Percentiles rank a stretch among this genome's conserved stretches.
Conservation (phyloP, 2,797 vertebrate genomes). For the Pelobates cultripes region DNA sequence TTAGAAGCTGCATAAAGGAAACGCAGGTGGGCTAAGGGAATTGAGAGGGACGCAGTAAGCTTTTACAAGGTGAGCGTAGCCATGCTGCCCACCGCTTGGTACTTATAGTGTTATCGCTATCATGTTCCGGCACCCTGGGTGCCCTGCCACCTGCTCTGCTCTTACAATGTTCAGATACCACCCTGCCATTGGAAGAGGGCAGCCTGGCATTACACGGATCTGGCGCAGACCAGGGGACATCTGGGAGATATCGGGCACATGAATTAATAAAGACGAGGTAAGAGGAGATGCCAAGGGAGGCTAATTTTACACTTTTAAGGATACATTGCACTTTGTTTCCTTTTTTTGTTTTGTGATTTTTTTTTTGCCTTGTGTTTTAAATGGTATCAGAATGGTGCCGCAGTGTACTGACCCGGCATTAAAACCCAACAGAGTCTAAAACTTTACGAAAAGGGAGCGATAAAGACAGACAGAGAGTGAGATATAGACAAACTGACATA, state of each 20-base stretch:
- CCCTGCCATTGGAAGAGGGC: neutral
- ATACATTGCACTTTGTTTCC: neutral
- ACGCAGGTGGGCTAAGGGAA: slow-evolving; percentile 2
- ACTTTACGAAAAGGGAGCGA: too few relatives aligned
- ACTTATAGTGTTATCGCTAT: neutral
- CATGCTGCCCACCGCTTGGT: neutral
- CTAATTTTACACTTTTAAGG: slow-evolving; percentile 11
- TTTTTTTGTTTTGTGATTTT: too few relatives aligned
- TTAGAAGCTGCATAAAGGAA: slow-evolving; percentile 14
- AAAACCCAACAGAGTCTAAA: too few relatives aligned
- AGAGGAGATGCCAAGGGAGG: slow-evolving; percentile 33
- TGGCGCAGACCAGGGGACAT: slow-evolving; percentile 37
- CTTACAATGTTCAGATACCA: neutral
- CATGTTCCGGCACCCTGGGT: slow-evolving; percentile 25
- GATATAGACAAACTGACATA: too few relatives aligned
- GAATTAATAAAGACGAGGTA: slow-evolving; percentile 45
- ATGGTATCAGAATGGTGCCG: too few relatives aligned
- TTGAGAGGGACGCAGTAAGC: neutral
- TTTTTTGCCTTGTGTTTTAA: too few relatives aligned
- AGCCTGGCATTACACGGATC: slow-evolving; percentile 19
- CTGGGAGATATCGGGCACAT: slow-evolving; percentile 48
- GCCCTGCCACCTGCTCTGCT: slow-evolving; percentile 28
- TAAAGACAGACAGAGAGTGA: too few relatives aligned
- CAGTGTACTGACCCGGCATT: too few relatives aligned
- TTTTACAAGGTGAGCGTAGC: neutral